phyloP scores from a whole-genome alignment of 2,797 vertebrate species.

The Bovichtus variegatus region DNA sequence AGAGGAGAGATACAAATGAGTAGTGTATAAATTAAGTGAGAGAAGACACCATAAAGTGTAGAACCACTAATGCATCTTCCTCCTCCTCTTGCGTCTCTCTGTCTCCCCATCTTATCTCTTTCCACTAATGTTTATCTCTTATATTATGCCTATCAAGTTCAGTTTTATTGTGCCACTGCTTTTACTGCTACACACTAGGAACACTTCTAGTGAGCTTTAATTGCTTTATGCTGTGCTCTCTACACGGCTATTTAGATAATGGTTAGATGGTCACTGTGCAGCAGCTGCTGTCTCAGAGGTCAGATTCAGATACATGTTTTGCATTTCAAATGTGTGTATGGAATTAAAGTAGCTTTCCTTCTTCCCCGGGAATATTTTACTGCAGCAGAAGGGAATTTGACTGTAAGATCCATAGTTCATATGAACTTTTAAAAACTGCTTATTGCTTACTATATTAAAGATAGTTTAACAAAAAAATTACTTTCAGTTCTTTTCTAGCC shows the following conservation, averaged over 20 bases:
- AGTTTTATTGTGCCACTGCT: slow-evolving; percentile 16
- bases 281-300: not conserved
- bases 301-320: not conserved
- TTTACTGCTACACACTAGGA: slow-evolving; percentile 32
- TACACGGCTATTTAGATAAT: not conserved
- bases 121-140: slow-evolving; percentile 13
- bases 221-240: slow-evolving; percentile 2
- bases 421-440: not conserved
- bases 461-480: not conserved
- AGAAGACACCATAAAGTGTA: slow-evolving; percentile 22
- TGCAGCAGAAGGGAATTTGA: not conserved
- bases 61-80: slow-evolving; percentile 4
- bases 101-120: slow-evolving; percentile 37
- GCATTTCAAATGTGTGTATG: not conserved
- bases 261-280: not conserved
- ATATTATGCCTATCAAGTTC: slow-evolving; percentile 28
- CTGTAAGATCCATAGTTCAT: not conserved
- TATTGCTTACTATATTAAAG: not conserved
- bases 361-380: not conserved
- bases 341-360: not conserved
- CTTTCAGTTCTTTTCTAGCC: not conserved
- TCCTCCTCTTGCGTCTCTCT: not conserved
- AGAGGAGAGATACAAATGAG: slow-evolving; percentile 20
- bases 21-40: slow-evolving; percentile 8
- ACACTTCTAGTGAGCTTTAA: slow-evolving; percentile 7